These are phyloP conservation scores for Ormia ochracea DNA, from an alignment of 2,888 invertebrate genomes.

Conservation along the genomic window DNA sequence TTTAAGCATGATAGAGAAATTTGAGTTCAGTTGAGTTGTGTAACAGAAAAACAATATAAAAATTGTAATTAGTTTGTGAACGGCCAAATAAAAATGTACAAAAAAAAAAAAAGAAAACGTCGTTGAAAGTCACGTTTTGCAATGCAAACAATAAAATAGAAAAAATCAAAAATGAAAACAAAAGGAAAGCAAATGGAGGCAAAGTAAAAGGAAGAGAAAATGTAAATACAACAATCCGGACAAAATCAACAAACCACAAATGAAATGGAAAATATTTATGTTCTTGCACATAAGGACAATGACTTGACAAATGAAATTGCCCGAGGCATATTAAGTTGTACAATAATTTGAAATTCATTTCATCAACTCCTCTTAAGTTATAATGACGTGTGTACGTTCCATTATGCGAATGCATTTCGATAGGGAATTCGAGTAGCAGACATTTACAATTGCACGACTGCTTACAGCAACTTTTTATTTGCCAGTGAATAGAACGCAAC, in stretches of 20 bases:
- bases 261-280: constrained; percentile 59
- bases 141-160: constrained; percentile 39
- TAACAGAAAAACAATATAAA: constrained; percentile 47
- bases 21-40: constrained; percentile 29
- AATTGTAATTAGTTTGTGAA: constrained; percentile 59
- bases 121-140: constrained; percentile 58
- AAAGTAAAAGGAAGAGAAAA: constrained; percentile 29
- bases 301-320: constrained; percentile 58
- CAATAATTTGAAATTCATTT: constrained; percentile 34
- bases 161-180: constrained; percentile 2
- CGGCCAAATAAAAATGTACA: too few relatives aligned
- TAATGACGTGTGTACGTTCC: neutral
- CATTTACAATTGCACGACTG: neutral
- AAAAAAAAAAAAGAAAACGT: constrained; percentile 31
- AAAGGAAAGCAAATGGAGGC: constrained; percentile 40
- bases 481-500: too few relatives aligned
- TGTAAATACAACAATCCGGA: constrained; percentile 55
- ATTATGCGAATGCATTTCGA: neutral
- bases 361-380: neutral
- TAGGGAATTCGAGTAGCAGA: neutral
- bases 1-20: constrained; percentile 26
- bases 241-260: constrained; percentile 60
- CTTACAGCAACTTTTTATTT: too few relatives aligned
- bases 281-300: constrained; percentile 55
- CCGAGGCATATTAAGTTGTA: constrained; percentile 47